phyloP scores from a whole-genome alignment of 2,113 vertebrate genomes.

The Corvus moneduloides region DNA sequence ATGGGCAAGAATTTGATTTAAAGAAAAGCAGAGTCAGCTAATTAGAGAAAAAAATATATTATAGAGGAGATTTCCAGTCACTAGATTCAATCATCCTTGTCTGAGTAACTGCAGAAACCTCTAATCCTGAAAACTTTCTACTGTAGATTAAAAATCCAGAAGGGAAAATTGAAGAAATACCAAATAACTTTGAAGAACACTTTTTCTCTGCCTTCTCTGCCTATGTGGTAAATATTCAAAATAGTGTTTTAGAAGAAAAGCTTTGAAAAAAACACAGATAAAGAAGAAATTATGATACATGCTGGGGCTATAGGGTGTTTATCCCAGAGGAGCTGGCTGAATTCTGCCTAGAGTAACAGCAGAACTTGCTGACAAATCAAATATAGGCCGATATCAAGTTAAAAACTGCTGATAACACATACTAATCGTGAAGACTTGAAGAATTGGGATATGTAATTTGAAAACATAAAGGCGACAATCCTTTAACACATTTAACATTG shows the following conservation, averaged over 20 bases:
- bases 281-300: neutral
- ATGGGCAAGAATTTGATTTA: neutral
- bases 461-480: neutral
- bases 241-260: neutral
- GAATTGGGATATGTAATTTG: neutral
- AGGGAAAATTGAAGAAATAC: neutral
- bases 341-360: neutral
- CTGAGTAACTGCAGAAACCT: neutral
- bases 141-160: neutral
- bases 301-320: neutral
- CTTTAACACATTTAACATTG: neutral
- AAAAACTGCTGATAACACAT: neutral
- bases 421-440: neutral
- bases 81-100: neutral
- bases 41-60: neutral
- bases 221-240: neutral
- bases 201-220: neutral
- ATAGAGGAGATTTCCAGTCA: neutral
- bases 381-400: neutral
- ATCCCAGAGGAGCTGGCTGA: neutral
- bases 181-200: neutral
- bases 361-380: neutral
- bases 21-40: conserved; percentile 8
- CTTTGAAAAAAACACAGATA: neutral
- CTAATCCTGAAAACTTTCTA: neutral